Evolutionary conservation across 2,113 vertebrate genomes (phyloP), one percentile per base, ranked within the genome.

Genomic region (Geococcyx californianus): DNA sequence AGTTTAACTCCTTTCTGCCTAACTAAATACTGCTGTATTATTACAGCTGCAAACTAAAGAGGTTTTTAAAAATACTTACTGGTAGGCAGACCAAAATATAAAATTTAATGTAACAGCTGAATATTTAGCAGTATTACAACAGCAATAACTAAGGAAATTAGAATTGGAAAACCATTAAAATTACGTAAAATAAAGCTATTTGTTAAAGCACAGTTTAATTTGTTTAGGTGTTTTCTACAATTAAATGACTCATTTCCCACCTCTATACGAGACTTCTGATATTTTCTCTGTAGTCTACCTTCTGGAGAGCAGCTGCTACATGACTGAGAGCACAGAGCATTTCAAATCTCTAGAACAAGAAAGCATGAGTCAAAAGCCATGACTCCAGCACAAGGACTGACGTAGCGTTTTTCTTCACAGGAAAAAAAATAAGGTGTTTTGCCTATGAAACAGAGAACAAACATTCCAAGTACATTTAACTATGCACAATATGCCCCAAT

Each of bases 331-430:
- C 59, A 88, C 67, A 75, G 66, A 92, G 56, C 36, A 40, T 28
- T 79, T 87, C 31, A 89, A 24, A 60, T 59, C 44, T 63, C 72
- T 81, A 56, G 47, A 81, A 86, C 45, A 86, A 69, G 64, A 93
- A 84, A 87, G 68, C 51, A n/a, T 5, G 38, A 87, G 45, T 63
- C 77, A 91, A 82, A 89, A 96, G 93, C 56, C 93, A 56, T 45
- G 86, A 84, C 80, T 90, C 64, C 83, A 92, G 49, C 79, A 90
- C 76, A 63, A 88, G 40, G 90, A 95, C 84, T n/a, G 59, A 91
- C 83, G 69, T 0, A 91, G 51, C 3, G 3, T 19, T 67, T 67
- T 60, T 87, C 76, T 62, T 87, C 80, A 75, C n/a, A 58, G 40
- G 18, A 59, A 66, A 36, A 47, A 52, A 89, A 34, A 36, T 16